These are phyloP conservation scores for Hofmannophila pseudospretella DNA, from an alignment of 2,888 invertebrate species.

Conservation along the genomic window DNA sequence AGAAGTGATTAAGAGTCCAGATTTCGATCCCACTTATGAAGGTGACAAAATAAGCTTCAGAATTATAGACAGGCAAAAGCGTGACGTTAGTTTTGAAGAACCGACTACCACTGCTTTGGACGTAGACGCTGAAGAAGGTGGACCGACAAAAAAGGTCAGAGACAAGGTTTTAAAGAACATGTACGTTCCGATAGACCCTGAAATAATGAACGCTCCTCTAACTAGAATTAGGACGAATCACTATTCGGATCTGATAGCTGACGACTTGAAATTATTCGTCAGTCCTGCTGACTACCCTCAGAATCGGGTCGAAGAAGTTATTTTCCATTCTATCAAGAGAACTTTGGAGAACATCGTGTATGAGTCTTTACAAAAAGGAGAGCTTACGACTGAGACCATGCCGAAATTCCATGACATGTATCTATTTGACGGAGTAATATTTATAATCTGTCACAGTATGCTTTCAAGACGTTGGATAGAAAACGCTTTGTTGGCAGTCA, in stretches of 20 bases:
- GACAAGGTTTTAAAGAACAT: slow-evolving; percentile 45
- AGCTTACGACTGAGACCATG: slow-evolving; percentile 25
- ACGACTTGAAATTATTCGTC: slow-evolving; percentile 60
- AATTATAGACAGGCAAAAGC: slow-evolving; percentile 61
- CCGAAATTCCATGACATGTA: slow-evolving; percentile 63
- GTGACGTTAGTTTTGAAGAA: slow-evolving; percentile 48
- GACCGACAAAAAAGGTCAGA: slow-evolving; percentile 28
- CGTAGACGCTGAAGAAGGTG: slow-evolving; percentile 16
- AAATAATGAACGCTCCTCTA: slow-evolving; percentile 44
- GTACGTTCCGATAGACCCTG: slow-evolving; percentile 46
- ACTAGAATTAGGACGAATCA: slow-evolving; percentile 54
- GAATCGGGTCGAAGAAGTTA: slow-evolving; percentile 47
- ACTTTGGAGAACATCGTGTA: slow-evolving; percentile 45
- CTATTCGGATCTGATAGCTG: slow-evolving; percentile 56
- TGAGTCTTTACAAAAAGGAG: slow-evolving; percentile 28
- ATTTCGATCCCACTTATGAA: slow-evolving; percentile 51
- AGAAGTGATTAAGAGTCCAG: slow-evolving; percentile 50
- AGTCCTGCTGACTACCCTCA: slow-evolving; percentile 62
- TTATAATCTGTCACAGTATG: slow-evolving; percentile 54
- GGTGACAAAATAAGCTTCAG: slow-evolving; percentile 48
- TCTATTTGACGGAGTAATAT: slow-evolving; percentile 64
- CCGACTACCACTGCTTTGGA: slow-evolving; percentile 14
- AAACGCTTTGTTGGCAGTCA: slow-evolving; percentile 30
- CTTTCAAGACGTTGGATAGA: slow-evolving; percentile 49
- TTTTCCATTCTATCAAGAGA: slow-evolving; percentile 49